Evolutionary conservation across 2,113 vertebrate species (phyloP), one percentile per base, ranked within the genome.

Genomic region (Paraplagusia blochii): DNA sequence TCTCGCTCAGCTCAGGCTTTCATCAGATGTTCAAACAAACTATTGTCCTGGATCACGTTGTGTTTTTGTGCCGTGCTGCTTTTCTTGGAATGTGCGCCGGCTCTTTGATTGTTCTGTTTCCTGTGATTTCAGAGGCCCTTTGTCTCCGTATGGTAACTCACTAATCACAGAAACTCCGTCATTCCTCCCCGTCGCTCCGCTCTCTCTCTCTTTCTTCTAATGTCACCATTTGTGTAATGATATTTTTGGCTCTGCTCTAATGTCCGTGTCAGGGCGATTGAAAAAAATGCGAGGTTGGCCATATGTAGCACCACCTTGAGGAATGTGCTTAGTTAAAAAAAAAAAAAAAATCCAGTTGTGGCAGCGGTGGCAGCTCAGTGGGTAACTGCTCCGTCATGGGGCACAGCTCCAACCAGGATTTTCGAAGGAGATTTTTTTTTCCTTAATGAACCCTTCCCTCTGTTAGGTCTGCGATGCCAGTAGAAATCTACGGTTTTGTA

Each of bases 71-170:
- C 48, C 33, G 2, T 22, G 8, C 40, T 84, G 83, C 86, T 89
- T 89, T 90, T 90, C 90, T 88, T 89, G 89, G 90, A 91, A 89
- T 87, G 83, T 89, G 82, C 45, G 36, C 69, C n/a, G 64, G 57
- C 77, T 76, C 79, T 82, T 64, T 88, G 82, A 91, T 88, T 90
- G 90, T 90, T 86, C 81, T 87, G 76, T 76, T 90, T 90, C 89
- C 88, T 89, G 89, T 84, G 73, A 85, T 84, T 87, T 74, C 73
- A 81, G 79, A 80, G 76, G 56, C 72, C 87, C 86, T 90, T 90
- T 90, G 88, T 90, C 82, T 87, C 80, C 0, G 53, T 58, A 17
- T 65, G 76, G 66, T 70, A 63, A 78, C 58, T 69, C 69, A 66
- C 83, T 89, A 88, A 90, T 89, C 87, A 89, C 80, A 83, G 84